Evolutionary conservation across 2,888 invertebrate species (phyloP).

Genomic region (Sarcophaga caerulescens): DNA sequence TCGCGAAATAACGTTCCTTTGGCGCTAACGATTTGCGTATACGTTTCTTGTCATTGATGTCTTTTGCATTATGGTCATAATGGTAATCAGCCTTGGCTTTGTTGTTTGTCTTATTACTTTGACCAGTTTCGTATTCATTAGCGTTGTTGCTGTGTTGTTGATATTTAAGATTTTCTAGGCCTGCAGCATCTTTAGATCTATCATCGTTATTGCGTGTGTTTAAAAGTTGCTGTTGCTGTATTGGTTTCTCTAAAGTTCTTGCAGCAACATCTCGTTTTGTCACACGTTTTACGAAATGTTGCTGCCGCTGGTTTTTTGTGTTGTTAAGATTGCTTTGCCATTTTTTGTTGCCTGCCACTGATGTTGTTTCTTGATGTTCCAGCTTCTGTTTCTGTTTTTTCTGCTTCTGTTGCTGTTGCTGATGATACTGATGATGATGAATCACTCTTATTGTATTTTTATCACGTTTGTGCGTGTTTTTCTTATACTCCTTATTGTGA

Average conservation of each 20-base stretch:
- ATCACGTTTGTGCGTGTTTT: slow-evolving; percentile 77
- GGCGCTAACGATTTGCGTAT: slow-evolving; percentile 77
- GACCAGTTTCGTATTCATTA: slow-evolving; percentile 58
- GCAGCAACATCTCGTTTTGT: slow-evolving; percentile 67
- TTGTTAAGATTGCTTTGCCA: slow-evolving; percentile 40
- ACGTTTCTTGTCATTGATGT: slow-evolving; percentile 71
- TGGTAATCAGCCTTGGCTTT: slow-evolving; percentile 57
- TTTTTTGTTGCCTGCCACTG: slow-evolving; percentile 21
- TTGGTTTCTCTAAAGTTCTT: slow-evolving; percentile 38
- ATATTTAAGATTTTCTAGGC: slow-evolving; percentile 71
- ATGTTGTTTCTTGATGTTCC: slow-evolving; percentile 28
- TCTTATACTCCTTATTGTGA: slow-evolving; percentile 74
- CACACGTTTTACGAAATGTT: slow-evolving; percentile 33
- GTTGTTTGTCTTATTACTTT: slow-evolving; percentile 62
- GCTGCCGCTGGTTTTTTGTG: slow-evolving; percentile 40
- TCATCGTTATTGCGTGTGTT: slow-evolving; percentile 19
- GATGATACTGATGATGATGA: slow-evolving; percentile 73
- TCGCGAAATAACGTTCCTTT: slow-evolving; percentile 67
- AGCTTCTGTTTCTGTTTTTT: slow-evolving; percentile 22
- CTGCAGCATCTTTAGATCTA: slow-evolving; percentile 48
- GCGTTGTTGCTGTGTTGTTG: slow-evolving; percentile 45
- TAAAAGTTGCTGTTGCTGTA: slow-evolving; percentile 35
- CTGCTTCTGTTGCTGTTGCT: slow-evolving; percentile 43
- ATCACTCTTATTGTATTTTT: slow-evolving; percentile 75
- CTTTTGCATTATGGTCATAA: slow-evolving; percentile 59